Conservation (phyloP, 1,140 invertebrate species). For the Ditylenchus dipsaci region DNA sequence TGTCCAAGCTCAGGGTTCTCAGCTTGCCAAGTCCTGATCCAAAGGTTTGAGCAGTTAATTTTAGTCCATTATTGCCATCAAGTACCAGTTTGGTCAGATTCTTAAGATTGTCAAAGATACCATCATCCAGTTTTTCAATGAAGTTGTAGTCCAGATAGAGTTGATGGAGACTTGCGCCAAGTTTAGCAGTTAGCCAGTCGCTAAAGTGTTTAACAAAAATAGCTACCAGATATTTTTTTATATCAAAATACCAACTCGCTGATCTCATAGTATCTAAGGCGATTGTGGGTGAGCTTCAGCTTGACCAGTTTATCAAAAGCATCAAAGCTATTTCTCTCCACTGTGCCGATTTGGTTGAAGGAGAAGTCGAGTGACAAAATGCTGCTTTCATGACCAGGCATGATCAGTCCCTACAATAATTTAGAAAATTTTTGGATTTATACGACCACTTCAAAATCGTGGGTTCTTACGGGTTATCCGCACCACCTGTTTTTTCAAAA, state of each 20-base stretch:
- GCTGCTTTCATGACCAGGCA: constrained; percentile 15
- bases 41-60: constrained; percentile 10
- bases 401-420: constrained; percentile 3
- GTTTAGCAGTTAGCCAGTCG: constrained; percentile 7
- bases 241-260: constrained; percentile 7
- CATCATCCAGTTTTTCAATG: constrained; percentile 13
- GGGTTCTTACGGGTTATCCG: no score
- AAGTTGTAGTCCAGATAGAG: constrained; percentile 23
- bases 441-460: no score
- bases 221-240: constrained; percentile 8
- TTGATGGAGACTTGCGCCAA: constrained; percentile 11
- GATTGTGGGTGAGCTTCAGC: constrained; percentile 21
- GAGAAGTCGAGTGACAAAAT: constrained; percentile 15
- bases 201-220: constrained; percentile 5
- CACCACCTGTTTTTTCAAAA: no score
- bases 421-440: no score
- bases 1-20: constrained; percentile 12
- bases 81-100: constrained; percentile 14
- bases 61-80: constrained; percentile 15
- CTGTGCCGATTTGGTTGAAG: constrained; percentile 14
- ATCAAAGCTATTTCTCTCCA: constrained; percentile 11
- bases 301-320: constrained; percentile 17
- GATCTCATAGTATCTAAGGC: constrained; percentile 12
- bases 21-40: background rate
- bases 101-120: constrained; percentile 22